phyloP scores from a whole-genome alignment of 2,888 invertebrate genomes.

The Trisateles emortualis region DNA sequence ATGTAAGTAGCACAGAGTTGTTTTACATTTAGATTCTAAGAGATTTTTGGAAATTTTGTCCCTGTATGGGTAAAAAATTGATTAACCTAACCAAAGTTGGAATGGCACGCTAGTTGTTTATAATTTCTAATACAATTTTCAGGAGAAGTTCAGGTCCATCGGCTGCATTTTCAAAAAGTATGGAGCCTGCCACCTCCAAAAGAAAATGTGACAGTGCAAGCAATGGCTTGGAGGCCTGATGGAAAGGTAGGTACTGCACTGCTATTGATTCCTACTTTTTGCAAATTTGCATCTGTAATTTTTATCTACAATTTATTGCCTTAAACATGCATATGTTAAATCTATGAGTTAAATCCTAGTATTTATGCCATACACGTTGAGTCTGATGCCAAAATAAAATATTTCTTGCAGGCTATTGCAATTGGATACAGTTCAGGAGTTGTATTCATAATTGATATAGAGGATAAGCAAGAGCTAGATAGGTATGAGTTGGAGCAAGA shows the following conservation, averaged over 20 bases:
- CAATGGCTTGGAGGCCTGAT: slow-evolving; percentile 97
- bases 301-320: too few relatives aligned
- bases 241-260: slow-evolving; percentile 96
- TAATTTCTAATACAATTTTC: slow-evolving; percentile 32
- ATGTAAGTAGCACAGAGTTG: too few relatives aligned
- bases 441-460: slow-evolving; percentile 92
- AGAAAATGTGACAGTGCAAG: slow-evolving; percentile 91
- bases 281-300: too few relatives aligned
- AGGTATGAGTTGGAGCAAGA: slow-evolving; percentile 81
- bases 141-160: slow-evolving; percentile 96
- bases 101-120: too few relatives aligned
- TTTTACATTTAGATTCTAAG: too few relatives aligned
- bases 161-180: slow-evolving; percentile 97
- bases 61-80: too few relatives aligned
- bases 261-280: too few relatives aligned
- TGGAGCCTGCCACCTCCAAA: slow-evolving; percentile 93
- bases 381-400: background rate
- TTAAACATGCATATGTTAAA: too few relatives aligned
- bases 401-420: slow-evolving; percentile 88
- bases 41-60: too few relatives aligned
- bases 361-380: too few relatives aligned
- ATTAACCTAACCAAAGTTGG: background rate
- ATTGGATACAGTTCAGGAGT: slow-evolving; percentile 90
- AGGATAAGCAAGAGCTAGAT: slow-evolving; percentile 93
- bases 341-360: too few relatives aligned